These are phyloP conservation scores for Netelia inedita DNA, from an alignment of 2,888 invertebrate species.

Conservation along the genomic window DNA sequence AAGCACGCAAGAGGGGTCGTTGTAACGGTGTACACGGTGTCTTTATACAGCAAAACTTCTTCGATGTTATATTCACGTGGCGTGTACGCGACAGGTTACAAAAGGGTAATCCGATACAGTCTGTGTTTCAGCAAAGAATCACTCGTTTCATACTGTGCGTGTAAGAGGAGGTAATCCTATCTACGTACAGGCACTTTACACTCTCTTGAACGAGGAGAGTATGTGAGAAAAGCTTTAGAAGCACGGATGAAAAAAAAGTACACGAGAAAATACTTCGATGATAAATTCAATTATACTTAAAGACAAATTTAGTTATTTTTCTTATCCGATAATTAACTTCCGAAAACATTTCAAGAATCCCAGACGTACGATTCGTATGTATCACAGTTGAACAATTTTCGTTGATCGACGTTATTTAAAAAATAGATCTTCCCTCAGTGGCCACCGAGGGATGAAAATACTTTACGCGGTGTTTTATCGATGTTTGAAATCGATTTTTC, in stretches of 20 bases:
- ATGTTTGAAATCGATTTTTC: no score
- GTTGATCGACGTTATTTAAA: no score
- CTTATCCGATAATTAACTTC: conserved; percentile 57
- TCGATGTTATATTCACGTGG: conserved; percentile 7
- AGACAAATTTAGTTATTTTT: conserved; percentile 26
- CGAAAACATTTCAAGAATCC: conserved; percentile 40
- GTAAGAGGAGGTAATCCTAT: conserved; percentile 20
- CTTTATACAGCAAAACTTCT: not conserved
- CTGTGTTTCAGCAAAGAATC: conserved; percentile 10
- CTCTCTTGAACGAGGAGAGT: not conserved
- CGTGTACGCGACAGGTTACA: no score
- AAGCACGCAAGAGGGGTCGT: no score
- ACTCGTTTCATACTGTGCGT: conserved; percentile 10
- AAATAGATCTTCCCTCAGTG: not conserved
- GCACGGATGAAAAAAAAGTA: not conserved
- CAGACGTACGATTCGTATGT: no score
- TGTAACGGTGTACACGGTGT: no score
- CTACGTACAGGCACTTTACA: not conserved
- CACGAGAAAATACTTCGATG: not conserved
- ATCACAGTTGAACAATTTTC: no score
- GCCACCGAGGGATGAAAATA: not conserved
- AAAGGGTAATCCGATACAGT: conserved; percentile 46
- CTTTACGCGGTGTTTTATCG: not conserved
- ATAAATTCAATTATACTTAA: not conserved
- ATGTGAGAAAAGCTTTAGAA: not conserved